Evolutionary conservation across 2,888 invertebrate species (phyloP).

Genomic region (Sarcophaga caerulescens): DNA sequence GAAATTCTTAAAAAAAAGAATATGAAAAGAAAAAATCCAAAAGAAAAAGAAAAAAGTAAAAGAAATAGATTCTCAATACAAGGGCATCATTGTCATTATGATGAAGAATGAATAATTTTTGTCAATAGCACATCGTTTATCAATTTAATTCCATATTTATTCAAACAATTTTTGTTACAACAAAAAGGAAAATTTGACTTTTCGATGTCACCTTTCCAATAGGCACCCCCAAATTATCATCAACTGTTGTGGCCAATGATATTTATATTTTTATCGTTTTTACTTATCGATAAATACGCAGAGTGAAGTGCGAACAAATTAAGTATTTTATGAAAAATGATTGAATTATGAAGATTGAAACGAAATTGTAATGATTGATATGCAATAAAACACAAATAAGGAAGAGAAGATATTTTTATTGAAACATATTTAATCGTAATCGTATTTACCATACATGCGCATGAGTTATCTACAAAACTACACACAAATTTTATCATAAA

Average conservation of each 20-base stretch:
- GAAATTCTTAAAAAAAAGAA: too few relatives aligned
- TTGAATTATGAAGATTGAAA: slow-evolving; percentile 35
- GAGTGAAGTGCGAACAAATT: slow-evolving; percentile 26
- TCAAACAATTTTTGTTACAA: not conserved
- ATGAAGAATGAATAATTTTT: slow-evolving; percentile 27
- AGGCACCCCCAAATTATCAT: not conserved
- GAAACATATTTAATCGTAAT: too few relatives aligned
- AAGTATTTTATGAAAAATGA: slow-evolving; percentile 35
- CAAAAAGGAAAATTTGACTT: not conserved
- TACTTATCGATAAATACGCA: not conserved
- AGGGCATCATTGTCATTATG: not conserved
- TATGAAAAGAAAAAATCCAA: not conserved
- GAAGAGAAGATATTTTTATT: too few relatives aligned
- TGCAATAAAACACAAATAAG: too few relatives aligned
- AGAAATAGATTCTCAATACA: not conserved
- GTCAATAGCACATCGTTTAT: slow-evolving; percentile 55
- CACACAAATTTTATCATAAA: not conserved
- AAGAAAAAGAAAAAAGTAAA: not conserved
- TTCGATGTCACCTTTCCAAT: not conserved
- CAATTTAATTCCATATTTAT: slow-evolving; percentile 27
- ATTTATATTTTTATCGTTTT: too few relatives aligned
- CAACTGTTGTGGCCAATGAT: not conserved
- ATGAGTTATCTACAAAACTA: not conserved
- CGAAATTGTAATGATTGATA: slow-evolving; percentile 15
- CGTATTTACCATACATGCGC: too few relatives aligned